Evolutionary conservation across 2,888 invertebrate genomes (phyloP).

Genomic region (Nomada flava): DNA sequence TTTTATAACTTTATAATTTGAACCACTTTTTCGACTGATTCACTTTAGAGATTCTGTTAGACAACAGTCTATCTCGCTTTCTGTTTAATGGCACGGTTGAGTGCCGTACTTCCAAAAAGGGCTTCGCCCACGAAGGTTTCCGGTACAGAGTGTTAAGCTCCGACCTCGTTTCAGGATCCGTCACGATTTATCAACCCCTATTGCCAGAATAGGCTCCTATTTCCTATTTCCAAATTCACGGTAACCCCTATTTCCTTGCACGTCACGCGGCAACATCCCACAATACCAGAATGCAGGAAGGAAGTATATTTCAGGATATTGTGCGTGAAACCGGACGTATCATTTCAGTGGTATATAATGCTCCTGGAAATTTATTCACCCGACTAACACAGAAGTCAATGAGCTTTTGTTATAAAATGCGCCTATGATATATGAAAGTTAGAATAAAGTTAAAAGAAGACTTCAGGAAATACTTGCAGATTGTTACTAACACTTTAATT

Average conservation of each 20-base stretch:
- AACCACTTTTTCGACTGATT: no score
- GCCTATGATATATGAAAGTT: background rate
- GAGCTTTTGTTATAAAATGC: background rate
- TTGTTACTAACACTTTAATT: no score
- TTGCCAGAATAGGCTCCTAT: constrained; percentile 1
- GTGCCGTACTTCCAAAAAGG: constrained; percentile 15
- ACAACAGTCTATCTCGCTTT: background rate
- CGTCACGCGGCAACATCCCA: background rate
- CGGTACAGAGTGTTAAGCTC: constrained; percentile 29
- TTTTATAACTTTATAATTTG: no score
- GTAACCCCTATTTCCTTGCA: constrained; percentile 8
- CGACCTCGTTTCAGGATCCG: constrained; percentile 42
- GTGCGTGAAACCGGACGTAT: constrained; percentile 8
- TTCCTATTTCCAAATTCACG: constrained; percentile 42
- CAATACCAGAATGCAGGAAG: background rate
- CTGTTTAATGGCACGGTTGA: background rate
- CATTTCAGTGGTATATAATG: background rate
- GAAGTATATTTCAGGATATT: constrained; percentile 14
- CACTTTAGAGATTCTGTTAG: background rate
- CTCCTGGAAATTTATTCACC: background rate
- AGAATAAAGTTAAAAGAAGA: no score
- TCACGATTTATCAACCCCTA: constrained; percentile 3
- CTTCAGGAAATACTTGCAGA: no score
- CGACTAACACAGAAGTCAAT: constrained; percentile 11
- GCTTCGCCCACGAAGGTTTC: constrained; percentile 13